These are phyloP conservation scores for Leptoteleia sp. DNA, from an alignment of 1,140 invertebrate genomes.

Conservation along the genomic window DNA sequence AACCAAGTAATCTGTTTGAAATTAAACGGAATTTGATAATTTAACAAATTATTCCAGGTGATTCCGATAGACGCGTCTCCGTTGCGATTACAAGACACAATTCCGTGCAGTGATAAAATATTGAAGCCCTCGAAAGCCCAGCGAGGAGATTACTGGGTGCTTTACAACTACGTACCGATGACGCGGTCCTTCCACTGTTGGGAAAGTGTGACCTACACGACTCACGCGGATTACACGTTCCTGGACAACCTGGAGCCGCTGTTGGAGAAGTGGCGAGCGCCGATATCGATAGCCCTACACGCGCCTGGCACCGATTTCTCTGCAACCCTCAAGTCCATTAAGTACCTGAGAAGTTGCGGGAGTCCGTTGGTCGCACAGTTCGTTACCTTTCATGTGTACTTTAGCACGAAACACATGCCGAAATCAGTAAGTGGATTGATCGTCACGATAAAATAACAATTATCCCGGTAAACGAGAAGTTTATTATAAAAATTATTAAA, in stretches of 20 bases:
- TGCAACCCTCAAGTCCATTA: conserved; percentile 82
- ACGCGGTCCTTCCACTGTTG: conserved; percentile 83
- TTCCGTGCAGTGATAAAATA: conserved; percentile 85
- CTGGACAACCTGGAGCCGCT: conserved; percentile 93
- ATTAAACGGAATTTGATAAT: too few relatives aligned
- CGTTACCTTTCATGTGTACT: conserved; percentile 93
- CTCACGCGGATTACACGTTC: conserved; percentile 95
- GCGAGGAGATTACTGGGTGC: conserved; percentile 93
- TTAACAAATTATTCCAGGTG: too few relatives aligned
- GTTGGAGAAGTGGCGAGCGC: conserved; percentile 86
- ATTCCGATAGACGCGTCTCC: conserved; percentile 26
- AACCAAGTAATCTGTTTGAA: too few relatives aligned
- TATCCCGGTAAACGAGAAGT: too few relatives aligned
- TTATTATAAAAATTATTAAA: too few relatives aligned
- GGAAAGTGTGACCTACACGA: conserved; percentile 94
- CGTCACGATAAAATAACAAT: too few relatives aligned
- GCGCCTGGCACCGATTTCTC: conserved; percentile 86
- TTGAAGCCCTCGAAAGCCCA: conserved; percentile 85
- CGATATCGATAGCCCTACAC: conserved; percentile 86
- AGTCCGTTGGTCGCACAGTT: conserved; percentile 86
- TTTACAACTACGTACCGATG: conserved; percentile 91
- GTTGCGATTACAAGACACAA: conserved; percentile 78
- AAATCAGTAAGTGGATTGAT: conserved; percentile 82
- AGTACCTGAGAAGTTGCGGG: conserved; percentile 83
- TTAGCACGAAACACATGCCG: conserved; percentile 91